Evolutionary conservation across 2,888 invertebrate species (phyloP).

Genomic region (Ormyrus pomaceus): DNA sequence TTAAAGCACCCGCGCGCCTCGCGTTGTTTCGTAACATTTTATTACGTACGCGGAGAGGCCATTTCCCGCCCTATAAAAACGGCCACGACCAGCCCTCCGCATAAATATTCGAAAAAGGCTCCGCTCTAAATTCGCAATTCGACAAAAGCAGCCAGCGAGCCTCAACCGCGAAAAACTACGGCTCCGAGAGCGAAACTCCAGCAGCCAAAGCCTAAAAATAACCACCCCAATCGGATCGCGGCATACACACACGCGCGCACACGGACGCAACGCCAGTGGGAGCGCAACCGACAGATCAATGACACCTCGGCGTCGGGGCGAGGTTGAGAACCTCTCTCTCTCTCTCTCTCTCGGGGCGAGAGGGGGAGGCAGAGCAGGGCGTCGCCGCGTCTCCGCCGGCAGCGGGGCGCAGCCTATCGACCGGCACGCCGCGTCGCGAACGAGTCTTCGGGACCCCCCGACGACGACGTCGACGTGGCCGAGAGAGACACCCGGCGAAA

Average conservation of each 20-base stretch:
- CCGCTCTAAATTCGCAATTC: neutral
- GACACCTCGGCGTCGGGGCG: constrained; percentile 42
- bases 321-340: constrained; percentile 71
- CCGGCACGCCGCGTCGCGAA: constrained; percentile 59
- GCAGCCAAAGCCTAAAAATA: no score
- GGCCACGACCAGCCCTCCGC: no score
- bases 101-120: neutral
- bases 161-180: neutral
- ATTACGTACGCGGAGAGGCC: no score
- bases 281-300: constrained; percentile 49
- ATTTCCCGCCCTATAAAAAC: no score
- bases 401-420: constrained; percentile 73
- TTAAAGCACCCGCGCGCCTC: no score
- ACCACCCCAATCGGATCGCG: no score
- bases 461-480: constrained; percentile 59
- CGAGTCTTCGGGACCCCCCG: constrained; percentile 22
- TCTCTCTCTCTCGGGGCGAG: constrained; percentile 56
- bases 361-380: constrained; percentile 66
- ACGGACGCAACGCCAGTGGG: no score
- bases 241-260: no score
- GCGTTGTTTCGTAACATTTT: no score
- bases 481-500: constrained; percentile 7
- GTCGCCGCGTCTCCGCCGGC: constrained; percentile 73
- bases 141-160: neutral
- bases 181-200: neutral